Evolutionary conservation across 2,797 vertebrate species (phyloP).

Genomic region (Pangasius mekongensis): DNA sequence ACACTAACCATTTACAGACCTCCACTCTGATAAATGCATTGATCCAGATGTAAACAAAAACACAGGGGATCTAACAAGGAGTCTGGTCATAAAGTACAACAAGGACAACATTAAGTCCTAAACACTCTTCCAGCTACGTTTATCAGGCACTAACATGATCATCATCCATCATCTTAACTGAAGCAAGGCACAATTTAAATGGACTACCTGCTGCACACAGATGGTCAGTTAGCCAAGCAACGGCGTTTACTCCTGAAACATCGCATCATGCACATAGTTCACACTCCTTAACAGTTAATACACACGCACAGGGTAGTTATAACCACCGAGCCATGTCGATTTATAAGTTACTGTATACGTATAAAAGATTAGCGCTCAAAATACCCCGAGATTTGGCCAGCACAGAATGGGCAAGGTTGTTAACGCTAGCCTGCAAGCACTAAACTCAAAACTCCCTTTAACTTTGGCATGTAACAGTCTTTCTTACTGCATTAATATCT

Average conservation of each 20-base stretch:
- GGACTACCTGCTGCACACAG: constrained; percentile 28
- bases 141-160: neutral
- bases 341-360: too few relatives aligned
- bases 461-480: neutral
- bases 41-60: constrained; percentile 48
- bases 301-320: neutral
- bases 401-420: constrained; percentile 5
- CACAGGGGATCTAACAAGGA: constrained; percentile 23
- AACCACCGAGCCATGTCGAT: neutral
- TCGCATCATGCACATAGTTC: neutral
- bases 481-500: neutral
- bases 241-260: constrained; percentile 2
- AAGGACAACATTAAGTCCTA: neutral
- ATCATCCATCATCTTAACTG: neutral
- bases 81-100: neutral
- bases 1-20: neutral
- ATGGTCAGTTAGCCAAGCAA: constrained; percentile 21
- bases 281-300: neutral
- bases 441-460: constrained; percentile 17
- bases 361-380: neutral
- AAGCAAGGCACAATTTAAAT: constrained; percentile 19
- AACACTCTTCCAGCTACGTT: neutral
- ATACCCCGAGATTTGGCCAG: neutral
- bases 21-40: constrained; percentile 5
- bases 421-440: constrained; percentile 27